Conservation (phyloP, 2,888 invertebrate species). For the Drosophila sordidula region DNA sequence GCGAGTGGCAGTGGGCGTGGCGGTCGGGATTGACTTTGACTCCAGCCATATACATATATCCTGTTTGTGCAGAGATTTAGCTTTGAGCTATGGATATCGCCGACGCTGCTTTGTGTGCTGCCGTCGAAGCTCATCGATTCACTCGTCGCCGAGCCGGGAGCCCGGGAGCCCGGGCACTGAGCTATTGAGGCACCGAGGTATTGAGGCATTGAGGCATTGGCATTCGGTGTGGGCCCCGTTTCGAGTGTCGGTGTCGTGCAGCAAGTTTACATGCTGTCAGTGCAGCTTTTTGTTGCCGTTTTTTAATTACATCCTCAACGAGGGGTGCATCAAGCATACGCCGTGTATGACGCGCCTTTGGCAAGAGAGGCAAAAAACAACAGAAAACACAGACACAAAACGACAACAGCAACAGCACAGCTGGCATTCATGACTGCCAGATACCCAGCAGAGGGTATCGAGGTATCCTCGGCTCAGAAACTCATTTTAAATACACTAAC, state of each 20-base stretch:
- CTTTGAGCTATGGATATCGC: constrained; percentile 82
- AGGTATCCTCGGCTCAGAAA: not conserved
- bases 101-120: constrained; percentile 46
- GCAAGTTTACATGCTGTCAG: constrained; percentile 72
- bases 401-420: constrained; percentile 7
- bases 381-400: constrained; percentile 31
- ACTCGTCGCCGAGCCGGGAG: constrained; percentile 22
- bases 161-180: constrained; percentile 16
- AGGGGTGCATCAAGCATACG: constrained; percentile 48
- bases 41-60: constrained; percentile 67
- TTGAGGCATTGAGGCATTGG: constrained; percentile 37
- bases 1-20: not conserved
- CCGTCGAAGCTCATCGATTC: constrained; percentile 70
- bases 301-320: constrained; percentile 77
- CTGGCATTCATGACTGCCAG: constrained; percentile 18
- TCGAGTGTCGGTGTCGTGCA: constrained; percentile 60
- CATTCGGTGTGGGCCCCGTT: constrained; percentile 22
- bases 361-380: constrained; percentile 30
- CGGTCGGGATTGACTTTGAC: constrained; percentile 66
- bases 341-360: constrained; percentile 53
- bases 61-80: constrained; percentile 81
- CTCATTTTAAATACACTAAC: not conserved
- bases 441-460: constrained; percentile 11
- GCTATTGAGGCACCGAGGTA: constrained; percentile 27
- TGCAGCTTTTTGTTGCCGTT: constrained; percentile 66